These are phyloP conservation scores for Catharus bicknelli DNA, from an alignment of 2,113 vertebrate species.

Conservation along the genomic window DNA sequence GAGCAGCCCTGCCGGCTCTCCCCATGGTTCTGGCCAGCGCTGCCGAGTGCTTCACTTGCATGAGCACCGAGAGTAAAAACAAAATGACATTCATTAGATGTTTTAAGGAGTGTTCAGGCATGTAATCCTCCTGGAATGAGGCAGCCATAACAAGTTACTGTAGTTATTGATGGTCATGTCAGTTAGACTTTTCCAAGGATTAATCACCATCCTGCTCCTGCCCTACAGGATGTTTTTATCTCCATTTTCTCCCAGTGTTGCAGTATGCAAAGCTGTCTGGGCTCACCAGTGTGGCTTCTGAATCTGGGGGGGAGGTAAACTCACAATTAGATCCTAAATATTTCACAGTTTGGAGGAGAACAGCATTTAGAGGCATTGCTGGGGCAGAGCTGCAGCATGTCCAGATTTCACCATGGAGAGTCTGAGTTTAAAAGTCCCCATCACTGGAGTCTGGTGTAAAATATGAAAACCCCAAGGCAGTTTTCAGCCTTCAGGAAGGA, in stretches of 20 bases:
- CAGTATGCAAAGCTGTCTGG: background rate
- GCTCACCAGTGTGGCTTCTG: background rate
- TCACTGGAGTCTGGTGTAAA: background rate
- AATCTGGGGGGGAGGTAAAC: background rate
- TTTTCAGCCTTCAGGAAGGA: background rate
- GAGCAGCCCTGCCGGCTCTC: slow-evolving; percentile 41
- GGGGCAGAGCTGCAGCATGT: background rate
- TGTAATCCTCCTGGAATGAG: slow-evolving; percentile 73
- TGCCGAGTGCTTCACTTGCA: slow-evolving; percentile 56
- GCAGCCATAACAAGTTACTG: slow-evolving; percentile 73
- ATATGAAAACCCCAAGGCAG: background rate
- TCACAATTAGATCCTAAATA: background rate
- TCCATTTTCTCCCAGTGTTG: slow-evolving; percentile 29
- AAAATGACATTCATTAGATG: slow-evolving; percentile 74
- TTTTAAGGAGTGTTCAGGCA: slow-evolving; percentile 71
- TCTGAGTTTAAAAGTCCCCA: background rate
- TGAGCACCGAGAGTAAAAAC: slow-evolving; percentile 58
- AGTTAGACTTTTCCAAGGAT: slow-evolving; percentile 70
- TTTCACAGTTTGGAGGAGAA: background rate
- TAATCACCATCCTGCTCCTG: slow-evolving; percentile 63
- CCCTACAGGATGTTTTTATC: slow-evolving; percentile 63
- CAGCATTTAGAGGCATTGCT: background rate
- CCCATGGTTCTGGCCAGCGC: slow-evolving; percentile 41
- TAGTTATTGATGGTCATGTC: slow-evolving; percentile 71
- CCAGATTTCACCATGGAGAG: background rate